Percentiles rank a stretch among this genome's conserved stretches.
These are phyloP conservation scores for Drosophila fuyamai DNA, from an alignment of 1,140 invertebrate genomes.

Conservation along the genomic window DNA sequence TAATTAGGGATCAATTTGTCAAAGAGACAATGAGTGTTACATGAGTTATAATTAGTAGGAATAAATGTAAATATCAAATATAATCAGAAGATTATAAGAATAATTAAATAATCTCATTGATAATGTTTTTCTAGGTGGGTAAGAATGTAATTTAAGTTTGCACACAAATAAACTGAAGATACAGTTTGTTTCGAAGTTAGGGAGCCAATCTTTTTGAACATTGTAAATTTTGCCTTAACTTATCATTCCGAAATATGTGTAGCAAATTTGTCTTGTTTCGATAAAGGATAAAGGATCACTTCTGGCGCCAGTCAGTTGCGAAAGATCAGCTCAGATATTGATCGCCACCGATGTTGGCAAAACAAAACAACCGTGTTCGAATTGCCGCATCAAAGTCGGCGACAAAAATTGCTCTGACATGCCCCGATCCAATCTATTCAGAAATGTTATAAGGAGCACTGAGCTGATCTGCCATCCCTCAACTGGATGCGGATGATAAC, in stretches of 20 bases:
- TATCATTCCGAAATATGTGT: slow-evolving; percentile 13
- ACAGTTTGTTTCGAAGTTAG: too few relatives aligned
- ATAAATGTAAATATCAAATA: neutral
- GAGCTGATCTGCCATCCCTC: slow-evolving; percentile 16
- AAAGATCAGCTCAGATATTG: slow-evolving; percentile 59
- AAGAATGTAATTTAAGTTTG: too few relatives aligned
- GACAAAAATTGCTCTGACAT: slow-evolving; percentile 61
- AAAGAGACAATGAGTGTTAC: neutral
- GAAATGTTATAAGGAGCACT: slow-evolving; percentile 7
- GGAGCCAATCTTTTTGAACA: neutral
- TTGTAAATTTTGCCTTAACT: neutral
- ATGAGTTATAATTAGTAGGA: too few relatives aligned
- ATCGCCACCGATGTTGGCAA: slow-evolving; percentile 66
- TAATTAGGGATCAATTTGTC: neutral
- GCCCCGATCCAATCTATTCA: slow-evolving; percentile 51
- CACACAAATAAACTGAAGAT: too few relatives aligned
- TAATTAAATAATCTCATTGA: neutral
- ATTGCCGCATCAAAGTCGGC: slow-evolving; percentile 63
- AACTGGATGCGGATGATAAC: slow-evolving; percentile 44
- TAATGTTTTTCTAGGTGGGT: too few relatives aligned
- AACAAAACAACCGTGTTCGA: slow-evolving; percentile 52
- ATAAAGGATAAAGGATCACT: slow-evolving; percentile 3
- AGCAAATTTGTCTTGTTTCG: slow-evolving; percentile 24
- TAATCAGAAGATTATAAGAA: neutral
- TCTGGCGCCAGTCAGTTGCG: slow-evolving; percentile 64